Percentiles rank a stretch among this genome's conserved stretches.
Conservation (phyloP, 2,797 vertebrate genomes). For the Vultur gryphus region DNA sequence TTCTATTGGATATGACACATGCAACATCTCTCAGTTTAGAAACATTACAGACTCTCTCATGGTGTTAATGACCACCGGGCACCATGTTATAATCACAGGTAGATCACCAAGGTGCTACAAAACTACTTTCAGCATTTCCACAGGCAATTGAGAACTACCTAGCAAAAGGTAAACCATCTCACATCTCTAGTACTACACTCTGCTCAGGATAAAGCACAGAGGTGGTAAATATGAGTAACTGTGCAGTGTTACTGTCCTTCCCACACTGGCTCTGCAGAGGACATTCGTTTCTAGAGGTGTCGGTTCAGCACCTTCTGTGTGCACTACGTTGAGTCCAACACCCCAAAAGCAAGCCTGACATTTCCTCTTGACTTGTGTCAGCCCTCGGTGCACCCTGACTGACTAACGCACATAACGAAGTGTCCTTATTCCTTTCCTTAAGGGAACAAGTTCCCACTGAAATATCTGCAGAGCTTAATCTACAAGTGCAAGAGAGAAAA, state of each 20-base stretch:
- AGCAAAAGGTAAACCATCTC: background rate
- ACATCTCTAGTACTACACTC: background rate
- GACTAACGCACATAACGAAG: fast-evolving
- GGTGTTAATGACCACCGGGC: background rate
- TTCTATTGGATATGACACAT: background rate
- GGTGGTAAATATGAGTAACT: background rate
- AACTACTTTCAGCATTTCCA: background rate
- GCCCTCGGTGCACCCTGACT: background rate
- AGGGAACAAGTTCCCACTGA: background rate
- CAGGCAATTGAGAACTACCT: background rate
- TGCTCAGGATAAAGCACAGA: background rate
- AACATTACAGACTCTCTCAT: background rate
- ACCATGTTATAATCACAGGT: background rate
- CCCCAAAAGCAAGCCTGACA: background rate
- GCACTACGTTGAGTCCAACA: background rate
- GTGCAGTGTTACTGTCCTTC: background rate
- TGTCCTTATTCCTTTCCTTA: background rate
- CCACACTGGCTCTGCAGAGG: background rate
- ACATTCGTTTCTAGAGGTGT: background rate
- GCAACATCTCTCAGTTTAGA: background rate
- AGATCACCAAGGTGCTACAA: background rate
- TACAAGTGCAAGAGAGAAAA: background rate
- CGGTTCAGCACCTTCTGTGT: background rate
- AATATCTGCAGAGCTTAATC: background rate
- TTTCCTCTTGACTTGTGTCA: background rate